phyloP scores from a whole-genome alignment of 2,113 vertebrate genomes.

The Pavo muticus region DNA sequence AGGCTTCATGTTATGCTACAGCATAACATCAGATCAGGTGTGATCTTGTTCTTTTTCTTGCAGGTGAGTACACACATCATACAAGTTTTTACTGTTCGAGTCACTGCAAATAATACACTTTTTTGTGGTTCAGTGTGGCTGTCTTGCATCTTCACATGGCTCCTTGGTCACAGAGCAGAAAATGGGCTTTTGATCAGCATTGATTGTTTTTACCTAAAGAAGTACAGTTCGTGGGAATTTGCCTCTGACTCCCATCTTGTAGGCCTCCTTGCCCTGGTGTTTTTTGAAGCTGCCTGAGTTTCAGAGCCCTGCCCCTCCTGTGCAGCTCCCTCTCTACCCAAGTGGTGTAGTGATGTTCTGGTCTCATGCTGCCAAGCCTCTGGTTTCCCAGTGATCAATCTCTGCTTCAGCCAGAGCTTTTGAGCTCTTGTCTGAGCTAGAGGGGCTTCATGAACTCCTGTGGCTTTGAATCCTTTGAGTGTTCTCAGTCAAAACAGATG shows the following conservation, averaged over 20 bases:
- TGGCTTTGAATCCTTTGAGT: neutral
- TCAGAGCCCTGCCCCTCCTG: neutral
- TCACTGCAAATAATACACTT: neutral
- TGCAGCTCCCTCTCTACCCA: neutral
- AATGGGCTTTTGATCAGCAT: neutral
- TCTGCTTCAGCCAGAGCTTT: neutral
- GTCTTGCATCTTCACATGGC: accelerated
- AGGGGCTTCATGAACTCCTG: neutral
- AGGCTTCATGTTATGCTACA: neutral
- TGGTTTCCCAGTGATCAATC: neutral
- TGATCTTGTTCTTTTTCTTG: accelerated
- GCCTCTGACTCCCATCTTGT: neutral
- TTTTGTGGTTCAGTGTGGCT: neutral
- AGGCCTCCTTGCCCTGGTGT: neutral
- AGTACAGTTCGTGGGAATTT: neutral
- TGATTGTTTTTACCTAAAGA: neutral
- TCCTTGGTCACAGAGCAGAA: neutral
- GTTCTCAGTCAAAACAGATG: neutral
- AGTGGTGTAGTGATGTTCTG: neutral
- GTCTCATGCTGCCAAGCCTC: neutral
- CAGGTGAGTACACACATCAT: neutral
- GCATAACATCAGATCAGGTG: neutral
- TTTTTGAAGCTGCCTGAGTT: neutral
- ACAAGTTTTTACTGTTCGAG: neutral
- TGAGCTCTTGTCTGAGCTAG: neutral